These are phyloP conservation scores for Torymus texanus DNA, from an alignment of 2,888 invertebrate species.

Conservation along the genomic window DNA sequence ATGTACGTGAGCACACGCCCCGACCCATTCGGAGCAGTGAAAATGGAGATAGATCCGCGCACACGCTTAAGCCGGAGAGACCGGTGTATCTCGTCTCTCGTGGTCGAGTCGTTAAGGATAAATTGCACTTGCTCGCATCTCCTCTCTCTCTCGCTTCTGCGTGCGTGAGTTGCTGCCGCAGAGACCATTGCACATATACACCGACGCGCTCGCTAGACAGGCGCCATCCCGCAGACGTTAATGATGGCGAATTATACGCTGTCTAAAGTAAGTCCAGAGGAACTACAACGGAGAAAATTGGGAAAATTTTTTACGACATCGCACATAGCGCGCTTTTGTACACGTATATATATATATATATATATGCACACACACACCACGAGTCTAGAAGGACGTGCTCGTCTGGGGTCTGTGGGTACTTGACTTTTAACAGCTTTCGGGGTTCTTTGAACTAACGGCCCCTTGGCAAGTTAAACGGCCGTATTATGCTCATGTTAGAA, in stretches of 20 bases:
- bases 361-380: too few species aligned
- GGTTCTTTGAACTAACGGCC: too few species aligned
- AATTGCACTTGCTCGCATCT: conserved; percentile 46
- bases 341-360: not conserved
- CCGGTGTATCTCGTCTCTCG: conserved; percentile 56
- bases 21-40: conserved; percentile 55
- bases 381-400: not conserved
- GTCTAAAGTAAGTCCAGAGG: not conserved
- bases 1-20: conserved; percentile 26
- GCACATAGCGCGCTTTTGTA: not conserved
- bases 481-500: too few species aligned
- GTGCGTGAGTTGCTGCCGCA: too few species aligned
- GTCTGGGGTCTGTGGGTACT: not conserved
- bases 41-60: conserved; percentile 56
- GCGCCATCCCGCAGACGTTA: conserved; percentile 8
- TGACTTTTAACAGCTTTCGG: not conserved
- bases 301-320: conserved; percentile 26
- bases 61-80: conserved; percentile 23
- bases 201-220: not conserved
- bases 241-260: conserved; percentile 36
- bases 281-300: conserved; percentile 13
- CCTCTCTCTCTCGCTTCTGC: too few species aligned
- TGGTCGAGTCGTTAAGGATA: conserved; percentile 55
- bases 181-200: not conserved
- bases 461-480: too few species aligned